phyloP scores from a whole-genome alignment of 2,113 vertebrate genomes.

The Zosterops borbonicus region DNA sequence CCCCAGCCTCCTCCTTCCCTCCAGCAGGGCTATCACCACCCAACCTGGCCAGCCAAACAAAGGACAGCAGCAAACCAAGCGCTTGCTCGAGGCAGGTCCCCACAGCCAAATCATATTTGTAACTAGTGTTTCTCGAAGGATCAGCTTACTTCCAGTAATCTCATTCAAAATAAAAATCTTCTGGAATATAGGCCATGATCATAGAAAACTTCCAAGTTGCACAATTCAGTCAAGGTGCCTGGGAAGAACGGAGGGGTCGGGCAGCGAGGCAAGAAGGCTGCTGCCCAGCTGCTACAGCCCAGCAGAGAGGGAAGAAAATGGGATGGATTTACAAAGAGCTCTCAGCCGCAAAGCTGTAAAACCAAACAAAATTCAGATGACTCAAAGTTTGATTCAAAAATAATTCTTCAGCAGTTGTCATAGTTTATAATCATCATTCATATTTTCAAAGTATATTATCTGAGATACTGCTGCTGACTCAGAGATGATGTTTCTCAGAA shows the following conservation, averaged over 20 bases:
- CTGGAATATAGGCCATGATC: fast-evolving
- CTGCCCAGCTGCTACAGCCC: neutral
- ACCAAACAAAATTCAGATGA: neutral
- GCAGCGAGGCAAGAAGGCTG: neutral
- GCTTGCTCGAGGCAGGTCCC: neutral
- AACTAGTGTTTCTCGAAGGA: neutral
- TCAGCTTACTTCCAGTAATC: neutral
- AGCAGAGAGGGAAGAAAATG: neutral
- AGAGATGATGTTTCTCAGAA: neutral
- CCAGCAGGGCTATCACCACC: neutral
- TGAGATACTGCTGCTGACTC: neutral
- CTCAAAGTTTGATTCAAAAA: neutral
- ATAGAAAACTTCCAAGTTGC: neutral
- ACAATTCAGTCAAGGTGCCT: neutral
- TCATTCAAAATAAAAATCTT: neutral
- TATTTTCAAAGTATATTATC: neutral
- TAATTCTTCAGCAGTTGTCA: neutral
- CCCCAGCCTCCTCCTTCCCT: neutral
- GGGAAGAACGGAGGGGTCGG: neutral
- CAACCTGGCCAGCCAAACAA: neutral
- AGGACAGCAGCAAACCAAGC: neutral
- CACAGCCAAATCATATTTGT: neutral
- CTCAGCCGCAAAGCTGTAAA: neutral
- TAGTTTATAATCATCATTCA: neutral
- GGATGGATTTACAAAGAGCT: neutral